A percentile compares a stretch with the other conserved stretches of the same genome.
Conservation (phyloP, 2,797 vertebrate genomes). For the Acanthopagrus latus region DNA sequence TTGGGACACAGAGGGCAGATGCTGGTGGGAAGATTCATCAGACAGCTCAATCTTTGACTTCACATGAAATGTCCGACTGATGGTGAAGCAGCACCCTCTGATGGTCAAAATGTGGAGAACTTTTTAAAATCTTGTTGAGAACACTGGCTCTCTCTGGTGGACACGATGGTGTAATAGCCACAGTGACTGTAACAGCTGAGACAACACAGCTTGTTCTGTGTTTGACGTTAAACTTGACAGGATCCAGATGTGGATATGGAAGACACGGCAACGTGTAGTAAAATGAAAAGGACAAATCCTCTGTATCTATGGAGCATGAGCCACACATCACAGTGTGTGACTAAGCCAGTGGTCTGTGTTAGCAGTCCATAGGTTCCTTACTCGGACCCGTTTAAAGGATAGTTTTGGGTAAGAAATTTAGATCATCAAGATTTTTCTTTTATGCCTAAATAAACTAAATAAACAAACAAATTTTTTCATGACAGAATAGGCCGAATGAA, state of each 20-base stretch:
- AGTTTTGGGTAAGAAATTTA: too few species aligned
- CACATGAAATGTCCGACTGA: neutral
- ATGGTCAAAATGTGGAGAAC: constrained; percentile 32
- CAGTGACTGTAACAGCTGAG: neutral
- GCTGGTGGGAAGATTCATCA: neutral
- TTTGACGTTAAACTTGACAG: neutral
- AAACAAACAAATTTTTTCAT: too few species aligned
- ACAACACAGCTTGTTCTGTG: too few species aligned
- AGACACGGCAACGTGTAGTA: neutral
- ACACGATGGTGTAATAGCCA: neutral
- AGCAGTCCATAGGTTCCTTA: neutral
- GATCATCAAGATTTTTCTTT: too few species aligned
- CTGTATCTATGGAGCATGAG: neutral
- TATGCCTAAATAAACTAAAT: too few species aligned
- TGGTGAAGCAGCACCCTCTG: constrained; percentile 47
- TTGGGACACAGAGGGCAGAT: neutral
- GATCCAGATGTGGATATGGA: neutral
- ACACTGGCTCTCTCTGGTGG: constrained; percentile 52
- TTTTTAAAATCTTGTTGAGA: neutral
- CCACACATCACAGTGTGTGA: too few species aligned
- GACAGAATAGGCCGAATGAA: too few species aligned
- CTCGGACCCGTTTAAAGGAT: neutral
- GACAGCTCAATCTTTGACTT: constrained; percentile 38
- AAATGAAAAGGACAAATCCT: too few species aligned
- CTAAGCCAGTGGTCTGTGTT: neutral